Evolutionary conservation across 2,113 vertebrate genomes (phyloP), one percentile per base, ranked within the genome.

Genomic region (Arvicanthis niloticus): DNA sequence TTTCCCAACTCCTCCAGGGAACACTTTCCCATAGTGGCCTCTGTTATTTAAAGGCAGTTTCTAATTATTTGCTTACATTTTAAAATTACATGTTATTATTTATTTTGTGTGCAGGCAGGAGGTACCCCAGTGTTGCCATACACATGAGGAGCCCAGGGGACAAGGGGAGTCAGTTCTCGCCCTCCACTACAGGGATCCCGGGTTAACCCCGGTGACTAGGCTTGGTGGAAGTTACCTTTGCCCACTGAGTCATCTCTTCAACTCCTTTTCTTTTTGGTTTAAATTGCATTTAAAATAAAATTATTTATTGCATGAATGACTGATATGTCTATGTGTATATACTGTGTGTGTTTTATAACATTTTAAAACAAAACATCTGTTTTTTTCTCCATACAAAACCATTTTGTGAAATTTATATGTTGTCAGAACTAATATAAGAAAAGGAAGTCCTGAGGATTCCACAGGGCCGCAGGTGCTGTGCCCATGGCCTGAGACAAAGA

Each of bases 1-100:
- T 5, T 37, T 77, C 5, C 22, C 34, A 5, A 29, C 42, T 31
- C 72, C 26, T 15, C 29, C 15, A 6, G 0, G 0, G 26, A n/a
- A 78, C 51, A 21, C 10, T 24, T 4, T 68, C 60, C 10, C 10
- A 0, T 0, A 5, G 68, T 13, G 17, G 0, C 4, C 7, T 3
- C 2, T 77, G 60, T 29, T 73, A 22, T 68, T 22, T 34, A 19
- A 22, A 48, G 42, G 29, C 31, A 37, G 5, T 86, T 68, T 37
- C 42, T 68, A 17, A 13, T 51, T 34, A 37, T 22, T 48, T 29
- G 42, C 29, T 34, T 86, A 15, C 1, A 7, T 48, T 13, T 86
- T 58, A 7, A 62, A 42, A 65, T 45, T 45, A 5, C 24, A 60
- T 40, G 7, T 29, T 42, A 45, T 29, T 58, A 58, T n/a, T 82